phyloP scores from a whole-genome alignment of 1,140 invertebrate genomes.

The Popillia japonica region DNA sequence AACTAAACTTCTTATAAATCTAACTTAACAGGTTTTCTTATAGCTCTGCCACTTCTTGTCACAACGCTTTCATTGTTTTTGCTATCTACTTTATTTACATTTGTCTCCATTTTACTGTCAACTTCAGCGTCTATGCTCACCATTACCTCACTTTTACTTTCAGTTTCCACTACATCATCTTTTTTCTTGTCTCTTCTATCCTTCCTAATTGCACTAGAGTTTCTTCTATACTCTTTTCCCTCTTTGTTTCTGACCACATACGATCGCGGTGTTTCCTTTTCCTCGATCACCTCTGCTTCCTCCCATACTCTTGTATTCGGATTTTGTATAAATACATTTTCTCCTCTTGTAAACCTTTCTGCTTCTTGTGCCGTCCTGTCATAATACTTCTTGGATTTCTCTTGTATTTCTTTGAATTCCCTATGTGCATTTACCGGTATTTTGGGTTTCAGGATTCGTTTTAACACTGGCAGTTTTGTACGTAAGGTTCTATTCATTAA shows the following conservation, averaged over 20 bases:
- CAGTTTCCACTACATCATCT: not conserved
- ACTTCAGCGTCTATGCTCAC: not conserved
- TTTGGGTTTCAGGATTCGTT: conserved; percentile 25
- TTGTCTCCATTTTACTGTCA: not conserved
- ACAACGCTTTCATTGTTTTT: not conserved
- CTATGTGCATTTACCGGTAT: not conserved
- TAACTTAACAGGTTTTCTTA: conserved; percentile 31
- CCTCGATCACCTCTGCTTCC: not conserved
- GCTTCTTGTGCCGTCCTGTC: conserved; percentile 21
- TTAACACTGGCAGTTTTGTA: conserved; percentile 23
- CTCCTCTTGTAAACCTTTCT: not conserved
- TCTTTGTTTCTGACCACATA: not conserved
- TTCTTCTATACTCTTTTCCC: conserved; percentile 1
- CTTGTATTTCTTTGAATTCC: conserved; percentile 9
- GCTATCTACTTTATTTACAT: not conserved
- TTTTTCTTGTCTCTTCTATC: not conserved
- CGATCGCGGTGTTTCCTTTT: not conserved
- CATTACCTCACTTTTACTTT: not conserved
- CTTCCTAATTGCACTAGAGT: not conserved
- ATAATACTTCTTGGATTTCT: conserved; percentile 20
- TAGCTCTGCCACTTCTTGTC: not conserved
- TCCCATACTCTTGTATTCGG: not conserved
- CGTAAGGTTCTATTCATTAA: conserved; percentile 20
- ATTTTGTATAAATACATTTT: conserved; percentile 14
- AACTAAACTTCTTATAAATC: conserved; percentile 42